These are phyloP conservation scores for Corynorhinus townsendii DNA, from an alignment of 2,113 vertebrate species.

Conservation along the genomic window DNA sequence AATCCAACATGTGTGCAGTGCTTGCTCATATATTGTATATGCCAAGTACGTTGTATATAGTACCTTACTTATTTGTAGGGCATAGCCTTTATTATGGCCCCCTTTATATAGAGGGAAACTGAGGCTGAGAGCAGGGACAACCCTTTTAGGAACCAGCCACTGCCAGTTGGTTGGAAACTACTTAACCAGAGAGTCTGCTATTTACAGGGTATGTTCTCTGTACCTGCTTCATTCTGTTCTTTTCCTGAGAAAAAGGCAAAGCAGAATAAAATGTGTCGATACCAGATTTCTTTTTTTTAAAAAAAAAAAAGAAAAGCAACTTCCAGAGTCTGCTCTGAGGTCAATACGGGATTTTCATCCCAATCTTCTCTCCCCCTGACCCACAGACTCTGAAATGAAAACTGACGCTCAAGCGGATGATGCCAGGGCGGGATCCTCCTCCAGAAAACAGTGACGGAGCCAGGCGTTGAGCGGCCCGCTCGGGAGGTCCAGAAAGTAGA, in stretches of 20 bases:
- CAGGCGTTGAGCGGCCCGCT: background rate
- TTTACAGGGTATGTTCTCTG: background rate
- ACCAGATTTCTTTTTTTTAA: background rate
- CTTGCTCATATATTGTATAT: background rate
- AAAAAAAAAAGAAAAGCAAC: conserved; percentile 13
- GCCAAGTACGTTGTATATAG: background rate
- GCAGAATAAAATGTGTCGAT: background rate
- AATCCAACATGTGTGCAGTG: background rate
- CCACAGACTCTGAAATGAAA: conserved; percentile 28
- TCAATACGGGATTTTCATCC: background rate
- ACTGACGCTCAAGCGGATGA: background rate
- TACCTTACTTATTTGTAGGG: background rate
- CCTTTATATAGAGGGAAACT: background rate
- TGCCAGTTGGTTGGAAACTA: background rate
- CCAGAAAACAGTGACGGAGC: background rate
- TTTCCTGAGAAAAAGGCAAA: background rate
- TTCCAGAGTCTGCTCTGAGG: conserved; percentile 27
- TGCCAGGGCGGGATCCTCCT: background rate
- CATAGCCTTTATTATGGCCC: background rate
- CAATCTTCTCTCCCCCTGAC: background rate
- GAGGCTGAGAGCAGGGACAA: background rate
- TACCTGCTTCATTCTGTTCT: background rate
- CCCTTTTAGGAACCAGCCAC: accelerated
- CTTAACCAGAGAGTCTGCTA: background rate
- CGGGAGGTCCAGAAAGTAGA: background rate